Conservation (phyloP, 2,797 vertebrate genomes). For the Alectoris magna region DNA sequence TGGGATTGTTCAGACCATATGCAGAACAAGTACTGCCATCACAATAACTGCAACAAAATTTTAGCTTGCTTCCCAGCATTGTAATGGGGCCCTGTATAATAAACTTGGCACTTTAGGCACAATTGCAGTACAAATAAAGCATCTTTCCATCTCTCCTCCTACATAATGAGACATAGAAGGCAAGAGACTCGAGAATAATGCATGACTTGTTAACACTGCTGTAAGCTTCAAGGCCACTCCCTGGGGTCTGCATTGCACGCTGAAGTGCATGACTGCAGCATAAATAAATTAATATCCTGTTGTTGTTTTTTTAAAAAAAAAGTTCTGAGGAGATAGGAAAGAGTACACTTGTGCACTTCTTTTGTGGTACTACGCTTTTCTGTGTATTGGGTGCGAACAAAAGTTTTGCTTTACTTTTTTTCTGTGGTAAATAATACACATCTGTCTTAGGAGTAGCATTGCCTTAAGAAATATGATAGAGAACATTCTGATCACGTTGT, state of each 20-base stretch:
- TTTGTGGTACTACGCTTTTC: background rate
- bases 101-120: background rate
- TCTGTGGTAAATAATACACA: background rate
- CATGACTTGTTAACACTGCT: background rate
- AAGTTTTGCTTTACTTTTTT: background rate
- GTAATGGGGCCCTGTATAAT: background rate
- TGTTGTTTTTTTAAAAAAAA: background rate
- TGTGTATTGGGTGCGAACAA: background rate
- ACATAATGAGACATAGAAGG: background rate
- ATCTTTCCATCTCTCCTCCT: background rate
- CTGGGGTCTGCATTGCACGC: background rate
- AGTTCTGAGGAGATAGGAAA: background rate
- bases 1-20: background rate
- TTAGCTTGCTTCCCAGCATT: background rate
- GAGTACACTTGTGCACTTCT: background rate
- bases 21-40: accelerated
- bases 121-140: background rate
- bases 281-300: background rate
- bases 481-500: background rate
- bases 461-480: background rate
- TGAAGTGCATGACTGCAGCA: background rate
- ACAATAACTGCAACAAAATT: background rate
- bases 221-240: background rate
- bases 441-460: background rate
- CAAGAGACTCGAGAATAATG: background rate